Base-by-base conservation (phyloP, 2,113 vertebrate genomes). In the Phasianus colchicus region DNA sequence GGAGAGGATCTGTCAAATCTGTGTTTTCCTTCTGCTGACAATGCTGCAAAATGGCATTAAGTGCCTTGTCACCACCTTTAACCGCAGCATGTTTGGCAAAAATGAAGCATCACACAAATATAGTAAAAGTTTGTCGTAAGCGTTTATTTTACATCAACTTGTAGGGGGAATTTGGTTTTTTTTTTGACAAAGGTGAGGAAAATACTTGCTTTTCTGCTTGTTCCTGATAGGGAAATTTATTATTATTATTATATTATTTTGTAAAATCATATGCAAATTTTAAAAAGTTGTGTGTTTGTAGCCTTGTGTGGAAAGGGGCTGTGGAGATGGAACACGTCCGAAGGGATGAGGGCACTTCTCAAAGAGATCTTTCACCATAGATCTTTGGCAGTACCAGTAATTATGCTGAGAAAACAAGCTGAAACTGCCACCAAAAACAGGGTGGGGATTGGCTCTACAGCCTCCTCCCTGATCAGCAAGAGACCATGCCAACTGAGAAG, bases 121-220 rank as follows among this genome's bases (percentile, higher is more conserved):
- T 94, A 95, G 52, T 27, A 71, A 94, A 96, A 95, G 58, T 86
- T 86, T 45, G 34, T 52, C 57, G 27, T 43, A 88, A 55, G 48
- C 60, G 6, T 97, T 97, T 96, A 97, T 96, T 97, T 70, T 70
- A 70, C 0, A 2, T 54, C 77, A 36, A 15, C 34, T 61, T 54
- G 13, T 75, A 52, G 52, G 43, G 61, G 86, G 91, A 76, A 61
- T 24, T 40, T 64, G 38, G 8, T 8, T 9, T 38, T 38, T 73
- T 50, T 72, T 83, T 48, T 52, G 69, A 72, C 70, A 92, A 66
- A 91, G 90, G 38, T 55, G 70, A 83, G 54, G 42, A 84, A 80
- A 77, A 22, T 67, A 19, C 47, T 83, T 67, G 36, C 45, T 67
- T 90, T 52, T 54, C 60, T 88, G 34, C 45, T 87, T 55, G 38